Percentiles rank a stretch among this genome's conserved stretches.
Evolutionary conservation across 2,113 vertebrate species (phyloP).

Genomic region (Crocuta crocuta): DNA sequence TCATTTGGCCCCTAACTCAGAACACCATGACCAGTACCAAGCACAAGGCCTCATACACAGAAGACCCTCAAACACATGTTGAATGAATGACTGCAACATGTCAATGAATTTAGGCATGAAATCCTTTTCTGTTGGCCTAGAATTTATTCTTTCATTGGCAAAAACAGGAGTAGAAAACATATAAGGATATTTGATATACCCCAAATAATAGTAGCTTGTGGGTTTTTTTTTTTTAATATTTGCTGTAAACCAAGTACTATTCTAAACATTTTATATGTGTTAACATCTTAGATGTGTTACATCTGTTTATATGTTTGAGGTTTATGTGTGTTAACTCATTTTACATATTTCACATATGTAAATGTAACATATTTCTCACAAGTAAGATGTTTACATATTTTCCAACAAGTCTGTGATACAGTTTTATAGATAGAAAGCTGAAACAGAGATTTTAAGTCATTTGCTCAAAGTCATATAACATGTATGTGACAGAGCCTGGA

Average conservation of each 20-base stretch:
- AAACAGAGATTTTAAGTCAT: not conserved
- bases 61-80: not conserved
- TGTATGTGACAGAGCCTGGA: not conserved
- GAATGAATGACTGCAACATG: not conserved
- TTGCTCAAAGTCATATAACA: not conserved
- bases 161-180: not conserved
- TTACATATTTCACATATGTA: not conserved
- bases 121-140: not conserved
- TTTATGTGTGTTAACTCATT: not conserved
- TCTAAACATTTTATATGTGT: not conserved
- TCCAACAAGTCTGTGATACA: not conserved
- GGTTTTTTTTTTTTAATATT: not conserved
- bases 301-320: not conserved
- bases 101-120: not conserved
- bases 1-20: not conserved
- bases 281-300: not conserved
- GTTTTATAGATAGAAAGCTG: not conserved
- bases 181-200: not conserved
- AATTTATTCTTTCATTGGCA: not conserved
- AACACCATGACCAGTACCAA: not conserved
- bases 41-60: not conserved
- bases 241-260: not conserved
- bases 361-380: too few species aligned
- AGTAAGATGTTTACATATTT: not conserved
- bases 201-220: not conserved